Conservation (phyloP, 1,140 invertebrate genomes). For the Rhyacophila brunnea region DNA sequence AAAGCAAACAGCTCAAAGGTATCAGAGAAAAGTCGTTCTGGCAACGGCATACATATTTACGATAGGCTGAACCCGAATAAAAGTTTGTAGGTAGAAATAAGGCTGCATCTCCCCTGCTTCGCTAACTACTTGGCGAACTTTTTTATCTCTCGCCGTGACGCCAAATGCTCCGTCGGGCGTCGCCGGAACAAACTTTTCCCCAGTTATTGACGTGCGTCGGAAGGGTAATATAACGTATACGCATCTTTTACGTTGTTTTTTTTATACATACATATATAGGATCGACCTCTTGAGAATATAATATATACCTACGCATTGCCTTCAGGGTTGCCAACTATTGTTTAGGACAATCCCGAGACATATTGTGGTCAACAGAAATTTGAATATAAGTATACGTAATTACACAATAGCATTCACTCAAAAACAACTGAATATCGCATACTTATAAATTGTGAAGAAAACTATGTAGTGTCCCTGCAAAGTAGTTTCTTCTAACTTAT, state of each 20-base stretch:
- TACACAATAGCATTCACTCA: too few relatives aligned
- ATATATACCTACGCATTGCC: too few relatives aligned
- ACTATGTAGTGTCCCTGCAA: too few relatives aligned
- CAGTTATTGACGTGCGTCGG: constrained; percentile 30
- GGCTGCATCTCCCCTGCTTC: background rate
- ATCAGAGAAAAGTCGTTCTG: constrained; percentile 12
- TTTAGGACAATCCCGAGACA: too few relatives aligned
- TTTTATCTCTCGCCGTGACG: constrained; percentile 31
- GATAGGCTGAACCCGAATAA: constrained; percentile 25
- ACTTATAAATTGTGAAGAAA: too few relatives aligned
- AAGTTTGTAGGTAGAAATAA: constrained; percentile 13
- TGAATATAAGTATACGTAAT: too few relatives aligned
- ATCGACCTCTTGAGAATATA: background rate
- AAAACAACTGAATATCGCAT: too few relatives aligned
- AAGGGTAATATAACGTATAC: constrained; percentile 19
- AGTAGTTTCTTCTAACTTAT: too few relatives aligned
- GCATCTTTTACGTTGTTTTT: too few relatives aligned
- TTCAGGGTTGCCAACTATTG: too few relatives aligned
- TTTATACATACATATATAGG: background rate
- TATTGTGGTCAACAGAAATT: too few relatives aligned
- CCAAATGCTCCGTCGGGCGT: constrained; percentile 10
- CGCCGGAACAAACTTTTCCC: constrained; percentile 24
- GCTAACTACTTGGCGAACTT: constrained; percentile 33
- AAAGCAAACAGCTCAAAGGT: too few relatives aligned
- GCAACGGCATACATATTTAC: constrained; percentile 25